These are phyloP conservation scores for Desoria tigrina DNA, from an alignment of 2,888 invertebrate genomes.

Conservation along the genomic window DNA sequence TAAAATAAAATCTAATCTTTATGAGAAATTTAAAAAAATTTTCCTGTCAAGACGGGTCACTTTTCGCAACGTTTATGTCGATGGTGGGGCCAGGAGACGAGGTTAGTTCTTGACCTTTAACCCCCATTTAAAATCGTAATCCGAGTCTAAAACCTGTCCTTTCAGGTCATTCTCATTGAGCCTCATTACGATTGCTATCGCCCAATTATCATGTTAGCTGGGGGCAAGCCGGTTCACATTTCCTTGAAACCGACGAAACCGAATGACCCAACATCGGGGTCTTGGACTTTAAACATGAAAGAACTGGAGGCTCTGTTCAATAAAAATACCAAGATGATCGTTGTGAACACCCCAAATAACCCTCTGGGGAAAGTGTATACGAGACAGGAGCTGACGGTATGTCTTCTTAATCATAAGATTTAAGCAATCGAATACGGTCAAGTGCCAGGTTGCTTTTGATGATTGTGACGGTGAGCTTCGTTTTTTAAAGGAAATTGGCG, in stretches of 20 bases:
- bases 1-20: too few species aligned
- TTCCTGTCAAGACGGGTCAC: constrained; percentile 78
- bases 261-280: constrained; percentile 63
- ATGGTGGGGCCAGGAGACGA: constrained; percentile 74
- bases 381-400: constrained; percentile 61
- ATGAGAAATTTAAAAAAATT: too few species aligned
- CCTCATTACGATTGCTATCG: constrained; percentile 98
- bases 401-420: neutral
- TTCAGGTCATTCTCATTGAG: constrained; percentile 94
- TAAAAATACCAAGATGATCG: constrained; percentile 85
- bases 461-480: neutral
- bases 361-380: constrained; percentile 91
- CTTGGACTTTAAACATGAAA: constrained; percentile 80
- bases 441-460: neutral
- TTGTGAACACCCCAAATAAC: constrained; percentile 96
- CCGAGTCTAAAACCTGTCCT: too few species aligned
- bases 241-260: constrained; percentile 73
- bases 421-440: too few species aligned
- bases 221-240: constrained; percentile 83
- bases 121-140: too few species aligned
- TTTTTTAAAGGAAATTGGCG: constrained; percentile 70
- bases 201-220: constrained; percentile 86
- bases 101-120: constrained; percentile 9
- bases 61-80: constrained; percentile 82
- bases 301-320: constrained; percentile 81